Evolutionary conservation across 2,797 vertebrate genomes (phyloP).

Genomic region (Mus spretus): DNA sequence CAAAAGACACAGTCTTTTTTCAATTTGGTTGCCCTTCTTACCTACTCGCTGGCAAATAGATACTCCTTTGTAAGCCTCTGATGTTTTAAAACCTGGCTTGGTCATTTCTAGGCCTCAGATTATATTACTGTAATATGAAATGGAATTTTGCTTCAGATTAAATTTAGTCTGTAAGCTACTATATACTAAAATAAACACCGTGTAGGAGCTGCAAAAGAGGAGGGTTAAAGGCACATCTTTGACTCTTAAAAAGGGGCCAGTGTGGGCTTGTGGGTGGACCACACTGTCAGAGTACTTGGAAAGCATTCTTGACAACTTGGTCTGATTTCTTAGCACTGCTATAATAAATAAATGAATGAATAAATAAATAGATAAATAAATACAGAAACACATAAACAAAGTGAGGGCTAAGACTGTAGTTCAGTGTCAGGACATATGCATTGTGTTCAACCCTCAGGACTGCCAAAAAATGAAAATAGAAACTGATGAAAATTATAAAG

Average conservation of each 20-base stretch:
- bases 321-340: not conserved
- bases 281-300: not conserved
- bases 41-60: not conserved
- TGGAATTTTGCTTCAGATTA: constrained; percentile 41
- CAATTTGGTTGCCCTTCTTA: constrained; percentile 10
- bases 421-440: not conserved
- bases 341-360: not conserved
- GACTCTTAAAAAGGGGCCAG: not conserved
- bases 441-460: not conserved
- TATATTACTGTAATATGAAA: constrained; percentile 3
- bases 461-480: not conserved
- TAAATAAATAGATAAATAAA: not conserved
- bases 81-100: constrained; percentile 13
- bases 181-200: not conserved
- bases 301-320: not conserved
- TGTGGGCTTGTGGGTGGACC: not conserved
- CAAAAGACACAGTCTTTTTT: not conserved
- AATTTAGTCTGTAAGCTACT: not conserved
- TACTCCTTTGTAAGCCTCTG: not conserved
- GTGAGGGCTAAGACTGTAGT: not conserved
- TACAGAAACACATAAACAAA: not conserved
- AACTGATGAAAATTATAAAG: not conserved
- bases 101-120: constrained; percentile 8
- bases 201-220: not conserved
- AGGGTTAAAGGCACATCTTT: not conserved